Percentiles rank a stretch among this genome's conserved stretches.
These are phyloP conservation scores for silkworm (Bombyx mori) DNA, from an alignment of 1,140 invertebrate genomes.

Conservation along the genomic window DNA sequence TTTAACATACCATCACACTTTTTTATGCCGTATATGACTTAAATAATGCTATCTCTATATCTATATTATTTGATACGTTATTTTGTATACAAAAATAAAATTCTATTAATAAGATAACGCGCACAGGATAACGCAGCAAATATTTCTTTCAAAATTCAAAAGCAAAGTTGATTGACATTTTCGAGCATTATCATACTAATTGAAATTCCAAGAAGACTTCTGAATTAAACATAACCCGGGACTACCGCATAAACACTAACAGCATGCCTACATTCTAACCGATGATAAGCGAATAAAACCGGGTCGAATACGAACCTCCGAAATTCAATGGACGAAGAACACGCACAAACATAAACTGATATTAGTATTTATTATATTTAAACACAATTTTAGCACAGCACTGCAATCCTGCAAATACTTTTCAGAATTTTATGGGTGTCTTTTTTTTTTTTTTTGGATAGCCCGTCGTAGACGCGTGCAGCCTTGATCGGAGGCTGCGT, in stretches of 20 bases:
- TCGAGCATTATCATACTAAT: neutral
- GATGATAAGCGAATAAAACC: neutral
- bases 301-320: constrained; percentile 43
- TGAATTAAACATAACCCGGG: neutral
- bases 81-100: too few relatives aligned
- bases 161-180: too few relatives aligned
- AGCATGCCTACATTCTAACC: neutral
- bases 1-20: too few relatives aligned
- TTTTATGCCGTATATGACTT: too few relatives aligned
- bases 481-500: constrained; percentile 23
- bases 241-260: neutral
- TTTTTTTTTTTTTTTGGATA: constrained; percentile 10
- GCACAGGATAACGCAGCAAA: too few relatives aligned
- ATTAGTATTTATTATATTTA: constrained; percentile 8
- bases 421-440: constrained; percentile 13
- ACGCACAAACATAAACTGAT: constrained; percentile 11
- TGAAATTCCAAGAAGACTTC: neutral
- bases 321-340: constrained; percentile 30
- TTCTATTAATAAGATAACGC: too few relatives aligned
- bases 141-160: too few relatives aligned
- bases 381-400: constrained; percentile 28
- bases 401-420: constrained; percentile 54
- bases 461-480: constrained; percentile 9
- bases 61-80: too few relatives aligned
- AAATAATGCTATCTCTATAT: too few relatives aligned